Percentiles rank a stretch among this genome's conserved stretches.
phyloP scores from a whole-genome alignment of 2,113 vertebrate genomes.

The Hirundichthys speculiger region DNA sequence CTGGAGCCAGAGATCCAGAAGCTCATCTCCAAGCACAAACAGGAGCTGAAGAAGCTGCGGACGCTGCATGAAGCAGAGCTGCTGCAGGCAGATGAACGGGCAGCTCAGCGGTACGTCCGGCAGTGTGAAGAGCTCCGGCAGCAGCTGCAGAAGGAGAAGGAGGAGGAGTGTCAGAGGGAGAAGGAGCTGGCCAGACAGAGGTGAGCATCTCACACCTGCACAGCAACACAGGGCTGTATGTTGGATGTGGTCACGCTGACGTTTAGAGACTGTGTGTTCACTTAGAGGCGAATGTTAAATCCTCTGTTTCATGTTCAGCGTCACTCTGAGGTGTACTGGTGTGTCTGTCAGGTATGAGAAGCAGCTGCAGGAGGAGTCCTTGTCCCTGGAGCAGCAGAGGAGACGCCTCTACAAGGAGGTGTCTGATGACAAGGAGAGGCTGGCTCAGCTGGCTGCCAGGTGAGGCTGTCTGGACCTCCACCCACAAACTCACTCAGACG shows the following conservation, averaged over 20 bases:
- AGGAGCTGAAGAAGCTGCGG: slow-evolving; percentile 89
- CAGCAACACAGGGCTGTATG: not conserved
- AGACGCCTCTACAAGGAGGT: slow-evolving; percentile 88
- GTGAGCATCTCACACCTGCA: slow-evolving; percentile 51
- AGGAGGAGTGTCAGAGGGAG: slow-evolving; percentile 87
- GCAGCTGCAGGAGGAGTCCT: slow-evolving; percentile 92
- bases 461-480: slow-evolving; percentile 54
- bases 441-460: slow-evolving; percentile 88
- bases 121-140: slow-evolving; percentile 87
- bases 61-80: slow-evolving; percentile 91
- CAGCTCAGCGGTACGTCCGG: slow-evolving; percentile 80
- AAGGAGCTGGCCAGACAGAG: slow-evolving; percentile 86
- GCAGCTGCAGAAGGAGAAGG: slow-evolving; percentile 86
- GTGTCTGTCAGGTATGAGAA: slow-evolving; percentile 85
- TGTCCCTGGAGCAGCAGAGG: slow-evolving; percentile 89
- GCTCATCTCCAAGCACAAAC: slow-evolving; percentile 90
- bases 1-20: slow-evolving; percentile 97
- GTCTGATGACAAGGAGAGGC: slow-evolving; percentile 89
- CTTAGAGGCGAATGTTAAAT: too few relatives aligned
- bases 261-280: too few relatives aligned
- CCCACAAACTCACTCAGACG: too few relatives aligned
- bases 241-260: not conserved
- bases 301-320: not conserved
- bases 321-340: slow-evolving; percentile 6
- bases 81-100: slow-evolving; percentile 85